Base-by-base conservation (phyloP, 2,113 vertebrate genomes). In the Scopus umbretta region DNA sequence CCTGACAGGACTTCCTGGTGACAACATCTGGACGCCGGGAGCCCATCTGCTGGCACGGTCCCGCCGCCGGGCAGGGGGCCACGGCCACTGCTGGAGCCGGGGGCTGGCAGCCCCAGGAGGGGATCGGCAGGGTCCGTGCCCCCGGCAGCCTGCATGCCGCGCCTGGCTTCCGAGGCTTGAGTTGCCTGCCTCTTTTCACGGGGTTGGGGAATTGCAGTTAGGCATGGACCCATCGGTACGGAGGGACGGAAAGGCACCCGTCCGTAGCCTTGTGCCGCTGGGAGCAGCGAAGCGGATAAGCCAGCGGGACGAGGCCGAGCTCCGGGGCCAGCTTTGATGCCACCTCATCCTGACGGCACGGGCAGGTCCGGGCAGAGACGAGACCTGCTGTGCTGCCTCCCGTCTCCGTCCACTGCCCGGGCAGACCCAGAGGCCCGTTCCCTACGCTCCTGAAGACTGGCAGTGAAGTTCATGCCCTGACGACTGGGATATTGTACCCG, bases 21-120 rank as follows among this genome's bases (percentile, higher is more conserved):
- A 90, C 95, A 96, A 73, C 94, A 96, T 88, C 96, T 98, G 97
- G 96, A 34, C 6, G 1, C 75, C 13, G 2, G 87, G 75, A 88
- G 84, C 91, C 90, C 92, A 90, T 80, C 94, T 96, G 95, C 80
- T 10, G 20, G 72, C 21, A 23, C 0, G 5, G 63, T 25, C 65
- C 58, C 3, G 6, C 56, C 4, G 79, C 85, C 1, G 29, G 76
- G 34, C 81, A 56, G 68, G 74, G 91, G 80, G 53, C 38, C 1
- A 6, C 4, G 32, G 80, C 29, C 3, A 0, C 58, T 2, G 43
- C 80, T 9, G 53, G 75, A 38, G 40, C 72, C 27, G 10, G 75
- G 66, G 56, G n/a, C 75, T 55, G 76, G 58, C 49, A 71, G 76
- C 52, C 25, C 29, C 0, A 0, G 40, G 2, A 47, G 66, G 56